A percentile compares a stretch with the other conserved stretches of the same genome.
Conservation (phyloP, 2,797 vertebrate species). For the Ctenopoma multispine region DNA sequence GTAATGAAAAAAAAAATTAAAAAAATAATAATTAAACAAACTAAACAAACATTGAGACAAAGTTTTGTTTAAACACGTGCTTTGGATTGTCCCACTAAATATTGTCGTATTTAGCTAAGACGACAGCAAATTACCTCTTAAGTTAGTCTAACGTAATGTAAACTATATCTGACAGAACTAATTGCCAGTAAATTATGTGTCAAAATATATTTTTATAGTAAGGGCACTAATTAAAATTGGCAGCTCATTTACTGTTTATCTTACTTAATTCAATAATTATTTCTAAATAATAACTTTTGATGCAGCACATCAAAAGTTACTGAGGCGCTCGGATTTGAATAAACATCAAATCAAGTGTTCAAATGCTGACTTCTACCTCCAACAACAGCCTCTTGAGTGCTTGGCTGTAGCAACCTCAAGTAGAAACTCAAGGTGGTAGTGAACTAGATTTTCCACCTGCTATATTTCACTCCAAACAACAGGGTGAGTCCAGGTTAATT, state of each 20-base stretch:
- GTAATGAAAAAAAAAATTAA: too few relatives aligned
- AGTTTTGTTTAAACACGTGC: too few relatives aligned
- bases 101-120: neutral
- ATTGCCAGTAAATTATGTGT: constrained; percentile 20
- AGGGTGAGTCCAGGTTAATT: constrained; percentile 15
- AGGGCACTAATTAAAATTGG: constrained; percentile 9
- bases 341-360: constrained; percentile 3
- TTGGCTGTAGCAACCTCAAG: neutral
- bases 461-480: constrained; percentile 16
- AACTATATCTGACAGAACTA: constrained; percentile 1
- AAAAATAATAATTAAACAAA: too few relatives aligned
- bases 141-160: constrained; percentile 23
- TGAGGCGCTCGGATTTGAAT: neutral
- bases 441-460: neutral
- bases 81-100: constrained; percentile 11
- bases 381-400: constrained; percentile 7
- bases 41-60: too few relatives aligned
- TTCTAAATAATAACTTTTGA: constrained; percentile 7
- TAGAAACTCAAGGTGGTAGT: constrained; percentile 13
- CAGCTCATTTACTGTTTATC: constrained; percentile 7
- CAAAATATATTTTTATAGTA: constrained; percentile 1
- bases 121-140: constrained; percentile 10
- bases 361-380: neutral
- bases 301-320: neutral
- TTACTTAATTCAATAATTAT: neutral